Conservation (phyloP, 2,888 invertebrate species). For the Zhengitettix transpicula region DNA sequence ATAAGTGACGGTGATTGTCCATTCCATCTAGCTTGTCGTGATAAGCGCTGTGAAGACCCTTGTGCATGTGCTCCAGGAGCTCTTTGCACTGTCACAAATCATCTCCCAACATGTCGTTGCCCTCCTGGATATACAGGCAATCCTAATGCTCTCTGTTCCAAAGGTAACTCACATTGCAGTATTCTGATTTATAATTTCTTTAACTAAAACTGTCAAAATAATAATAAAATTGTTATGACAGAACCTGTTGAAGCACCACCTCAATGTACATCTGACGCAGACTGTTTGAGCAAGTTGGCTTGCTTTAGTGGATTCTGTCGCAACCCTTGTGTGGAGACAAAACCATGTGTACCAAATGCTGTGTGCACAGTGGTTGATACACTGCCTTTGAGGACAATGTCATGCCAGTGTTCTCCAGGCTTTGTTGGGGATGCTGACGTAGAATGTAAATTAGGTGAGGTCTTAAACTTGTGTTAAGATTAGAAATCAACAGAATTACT, state of each 20-base stretch:
- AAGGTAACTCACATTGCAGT: slow-evolving; percentile 27
- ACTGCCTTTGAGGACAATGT: slow-evolving; percentile 71
- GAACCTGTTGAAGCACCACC: slow-evolving; percentile 21
- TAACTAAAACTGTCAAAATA: neutral
- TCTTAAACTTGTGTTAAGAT: neutral
- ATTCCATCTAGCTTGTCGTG: slow-evolving; percentile 58
- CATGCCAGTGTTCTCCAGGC: slow-evolving; percentile 70
- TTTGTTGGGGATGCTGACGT: slow-evolving; percentile 73
- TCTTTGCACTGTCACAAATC: slow-evolving; percentile 58
- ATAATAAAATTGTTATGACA: no score
- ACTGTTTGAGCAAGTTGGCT: slow-evolving; percentile 70
- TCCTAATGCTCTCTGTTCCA: slow-evolving; percentile 47
- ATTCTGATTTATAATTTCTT: neutral
- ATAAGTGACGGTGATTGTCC: slow-evolving; percentile 58
- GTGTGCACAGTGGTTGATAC: slow-evolving; percentile 74
- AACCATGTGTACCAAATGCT: slow-evolving; percentile 66
- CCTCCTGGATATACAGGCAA: slow-evolving; percentile 68
- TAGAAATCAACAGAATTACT: neutral
- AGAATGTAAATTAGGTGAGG: slow-evolving; percentile 59
- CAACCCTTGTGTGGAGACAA: slow-evolving; percentile 60
- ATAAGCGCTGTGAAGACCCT: slow-evolving; percentile 64
- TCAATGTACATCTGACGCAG: slow-evolving; percentile 62
- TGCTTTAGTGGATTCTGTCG: slow-evolving; percentile 65
- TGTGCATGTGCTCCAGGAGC: slow-evolving; percentile 69
- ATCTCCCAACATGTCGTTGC: slow-evolving; percentile 62